Evolutionary conservation across 2,797 vertebrate species (phyloP).

Genomic region (Poecilia gillii): DNA sequence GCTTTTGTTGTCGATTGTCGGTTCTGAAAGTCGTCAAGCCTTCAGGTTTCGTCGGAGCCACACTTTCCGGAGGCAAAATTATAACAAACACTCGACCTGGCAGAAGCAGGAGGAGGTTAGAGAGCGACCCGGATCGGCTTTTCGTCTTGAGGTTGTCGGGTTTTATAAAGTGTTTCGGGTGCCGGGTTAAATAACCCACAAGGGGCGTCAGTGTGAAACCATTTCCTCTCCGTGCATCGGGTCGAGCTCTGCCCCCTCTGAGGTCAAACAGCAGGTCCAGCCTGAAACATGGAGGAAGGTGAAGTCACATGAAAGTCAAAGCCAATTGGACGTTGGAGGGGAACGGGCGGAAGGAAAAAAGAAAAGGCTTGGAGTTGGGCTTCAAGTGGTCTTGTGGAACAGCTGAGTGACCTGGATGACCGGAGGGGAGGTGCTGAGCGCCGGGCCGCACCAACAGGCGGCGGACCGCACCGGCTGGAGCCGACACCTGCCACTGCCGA

Average conservation of each 20-base stretch:
- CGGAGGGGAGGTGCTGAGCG: conserved; percentile 72
- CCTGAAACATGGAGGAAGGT: neutral
- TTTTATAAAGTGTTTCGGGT: conserved; percentile 18
- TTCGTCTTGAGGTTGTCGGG: conserved; percentile 9
- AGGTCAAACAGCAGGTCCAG: conserved; percentile 1
- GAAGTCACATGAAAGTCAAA: neutral
- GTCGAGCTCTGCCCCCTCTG: conserved; percentile 3
- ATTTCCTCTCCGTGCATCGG: neutral
- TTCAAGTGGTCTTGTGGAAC: conserved; percentile 48
- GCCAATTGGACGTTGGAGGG: neutral
- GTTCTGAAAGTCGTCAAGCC: conserved; percentile 17
- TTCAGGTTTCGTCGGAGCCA: conserved; percentile 21
- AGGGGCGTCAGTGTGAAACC: neutral
- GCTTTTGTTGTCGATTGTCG: conserved; percentile 62
- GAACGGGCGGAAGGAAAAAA: neutral
- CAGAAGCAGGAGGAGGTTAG: neutral
- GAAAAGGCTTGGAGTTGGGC: conserved; percentile 37
- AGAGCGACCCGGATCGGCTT: neutral
- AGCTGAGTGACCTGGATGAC: conserved; percentile 78
- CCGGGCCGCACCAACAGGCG: conserved; percentile 80
- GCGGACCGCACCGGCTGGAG: conserved; percentile 65
- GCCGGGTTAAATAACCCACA: conserved; percentile 12
- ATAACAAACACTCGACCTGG: neutral
- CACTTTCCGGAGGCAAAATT: conserved; percentile 36
- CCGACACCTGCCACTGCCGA: conserved; percentile 64